Conservation (phyloP, 2,888 invertebrate genomes). For the Diplolepis rosae region DNA sequence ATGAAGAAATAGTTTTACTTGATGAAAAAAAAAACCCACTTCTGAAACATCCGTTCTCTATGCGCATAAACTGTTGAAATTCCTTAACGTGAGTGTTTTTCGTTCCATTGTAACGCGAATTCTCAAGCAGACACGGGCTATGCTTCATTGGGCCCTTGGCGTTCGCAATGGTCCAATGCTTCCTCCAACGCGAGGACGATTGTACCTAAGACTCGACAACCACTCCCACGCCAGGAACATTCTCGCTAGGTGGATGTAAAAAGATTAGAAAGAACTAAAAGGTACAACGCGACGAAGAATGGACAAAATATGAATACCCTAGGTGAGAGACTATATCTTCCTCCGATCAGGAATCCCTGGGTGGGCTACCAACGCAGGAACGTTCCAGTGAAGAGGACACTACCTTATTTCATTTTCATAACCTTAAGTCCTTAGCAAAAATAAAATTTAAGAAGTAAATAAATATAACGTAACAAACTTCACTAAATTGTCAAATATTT, state of each 20-base stretch:
- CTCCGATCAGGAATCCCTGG: constrained; percentile 9
- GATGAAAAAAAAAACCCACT: background rate
- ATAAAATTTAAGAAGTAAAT: too few relatives aligned
- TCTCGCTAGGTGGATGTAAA: background rate
- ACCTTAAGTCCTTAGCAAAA: constrained; percentile 7
- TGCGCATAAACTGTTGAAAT: background rate
- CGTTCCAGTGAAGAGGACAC: background rate
- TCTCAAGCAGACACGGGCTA: constrained; percentile 1
- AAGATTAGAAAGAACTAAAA: constrained; percentile 17
- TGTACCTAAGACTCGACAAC: constrained; percentile 27
- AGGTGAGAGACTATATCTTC: constrained; percentile 22
- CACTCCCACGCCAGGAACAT: constrained; percentile 26
- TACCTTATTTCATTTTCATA: constrained; percentile 24
- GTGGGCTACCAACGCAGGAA: constrained; percentile 24
- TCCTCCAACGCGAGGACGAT: constrained; percentile 22
- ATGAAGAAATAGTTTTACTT: too few relatives aligned
- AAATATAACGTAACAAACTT: too few relatives aligned
- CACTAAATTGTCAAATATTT: too few relatives aligned
- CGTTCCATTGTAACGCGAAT: constrained; percentile 18
- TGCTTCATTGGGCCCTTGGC: constrained; percentile 20
- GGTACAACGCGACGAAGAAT: constrained; percentile 17
- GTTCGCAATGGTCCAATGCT: constrained; percentile 21
- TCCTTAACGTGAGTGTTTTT: constrained; percentile 13
- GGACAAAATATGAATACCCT: constrained; percentile 13
- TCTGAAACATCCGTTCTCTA: background rate